phyloP scores from a whole-genome alignment of 2,797 vertebrate species.

The Sebastes oblongus region DNA sequence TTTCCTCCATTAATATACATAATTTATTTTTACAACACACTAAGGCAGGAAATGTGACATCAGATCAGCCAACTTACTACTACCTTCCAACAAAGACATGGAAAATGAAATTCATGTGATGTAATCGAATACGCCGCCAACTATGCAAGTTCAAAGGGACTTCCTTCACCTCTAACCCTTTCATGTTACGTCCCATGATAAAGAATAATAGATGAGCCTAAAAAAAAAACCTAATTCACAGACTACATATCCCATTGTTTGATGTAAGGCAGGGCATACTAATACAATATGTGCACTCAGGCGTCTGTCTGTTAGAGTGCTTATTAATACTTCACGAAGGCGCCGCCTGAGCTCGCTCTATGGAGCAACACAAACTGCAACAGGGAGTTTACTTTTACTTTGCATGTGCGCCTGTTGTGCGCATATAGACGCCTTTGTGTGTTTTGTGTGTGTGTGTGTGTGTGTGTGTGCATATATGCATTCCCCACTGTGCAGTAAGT shows the following conservation, averaged over 20 bases:
- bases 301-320: slow-evolving; percentile 37
- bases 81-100: not conserved
- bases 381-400: slow-evolving; percentile 29
- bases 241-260: slow-evolving; percentile 16
- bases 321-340: slow-evolving; percentile 71
- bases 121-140: not conserved
- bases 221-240: slow-evolving; percentile 2
- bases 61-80: not conserved
- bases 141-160: slow-evolving; percentile 1
- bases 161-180: slow-evolving; percentile 13
- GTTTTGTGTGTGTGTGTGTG: slow-evolving; percentile 1
- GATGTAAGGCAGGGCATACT: slow-evolving; percentile 21
- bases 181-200: slow-evolving; percentile 22
- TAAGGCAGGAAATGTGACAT: not conserved
- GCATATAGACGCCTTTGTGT: not conserved
- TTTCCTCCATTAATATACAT: not conserved
- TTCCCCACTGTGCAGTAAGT: slow-evolving; percentile 3
- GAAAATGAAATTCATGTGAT: not conserved
- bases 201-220: slow-evolving; percentile 22
- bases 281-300: slow-evolving; percentile 51
- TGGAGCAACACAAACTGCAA: slow-evolving; percentile 27
- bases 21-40: not conserved
- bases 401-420: not conserved
- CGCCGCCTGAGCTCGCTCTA: slow-evolving; percentile 24
- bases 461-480: slow-evolving; percentile 2